Percentiles rank a stretch among this genome's conserved stretches.
Evolutionary conservation across 2,797 vertebrate genomes (phyloP).

Genomic region (Pampus argenteus): DNA sequence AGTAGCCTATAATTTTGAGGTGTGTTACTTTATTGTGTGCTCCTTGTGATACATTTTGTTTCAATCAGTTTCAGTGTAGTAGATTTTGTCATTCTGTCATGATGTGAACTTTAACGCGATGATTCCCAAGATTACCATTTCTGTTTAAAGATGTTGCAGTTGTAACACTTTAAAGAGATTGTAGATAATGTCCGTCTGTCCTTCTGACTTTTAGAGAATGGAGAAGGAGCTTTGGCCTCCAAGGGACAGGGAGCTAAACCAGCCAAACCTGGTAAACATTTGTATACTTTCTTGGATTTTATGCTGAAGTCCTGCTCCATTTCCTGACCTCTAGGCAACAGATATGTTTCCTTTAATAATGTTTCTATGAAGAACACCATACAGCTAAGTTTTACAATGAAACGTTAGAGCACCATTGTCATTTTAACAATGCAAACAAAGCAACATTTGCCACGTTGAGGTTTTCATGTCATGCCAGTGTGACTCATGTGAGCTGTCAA

Average conservation of each 20-base stretch:
- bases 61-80: constrained; percentile 4
- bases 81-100: constrained; percentile 22
- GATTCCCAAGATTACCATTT: neutral
- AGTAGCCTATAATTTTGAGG: constrained; percentile 2
- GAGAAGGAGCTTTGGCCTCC: constrained; percentile 30
- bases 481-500: neutral
- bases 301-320: neutral
- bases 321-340: too few species aligned
- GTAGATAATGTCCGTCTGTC: neutral
- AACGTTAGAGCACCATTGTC: too few species aligned
- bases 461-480: neutral
- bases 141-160: neutral
- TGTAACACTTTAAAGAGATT: neutral
- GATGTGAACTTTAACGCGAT: constrained; percentile 23
- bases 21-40: neutral
- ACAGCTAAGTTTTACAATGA: too few species aligned
- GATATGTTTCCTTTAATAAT: too few species aligned
- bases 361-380: too few species aligned
- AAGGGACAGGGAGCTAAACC: constrained; percentile 67
- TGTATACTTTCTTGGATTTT: neutral
- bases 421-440: too few species aligned
- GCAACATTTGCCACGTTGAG: neutral
- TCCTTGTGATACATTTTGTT: neutral
- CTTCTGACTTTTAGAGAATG: constrained; percentile 55
- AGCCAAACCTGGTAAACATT: constrained; percentile 66